Evolutionary conservation across 30 jellyfish, hydroid and myxozoan species (phyloP), one percentile per base, ranked within the genome.

Genomic region (Aurelia sp.): DNA sequence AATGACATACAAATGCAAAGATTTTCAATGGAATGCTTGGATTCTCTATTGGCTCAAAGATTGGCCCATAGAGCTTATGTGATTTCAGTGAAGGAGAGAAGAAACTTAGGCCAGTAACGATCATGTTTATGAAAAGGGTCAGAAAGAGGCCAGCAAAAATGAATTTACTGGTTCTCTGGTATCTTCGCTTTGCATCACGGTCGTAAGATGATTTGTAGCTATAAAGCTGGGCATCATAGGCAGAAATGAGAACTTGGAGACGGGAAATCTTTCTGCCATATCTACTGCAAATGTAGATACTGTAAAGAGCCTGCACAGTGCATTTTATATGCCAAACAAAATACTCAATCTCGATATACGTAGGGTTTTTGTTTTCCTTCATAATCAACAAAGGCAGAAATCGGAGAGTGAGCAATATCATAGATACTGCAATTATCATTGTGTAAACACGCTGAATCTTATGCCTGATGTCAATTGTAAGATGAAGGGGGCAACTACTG

Each of bases 231-330:
- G 21, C 44, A 44, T 82, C 92, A 64, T 53, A 82, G 51, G 35
- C 92, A 27, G 77, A 50, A 13, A 82, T 72, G 40, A 82, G 86
- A 2, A 19, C 9, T 22, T 82, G 92, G n/a, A 82, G 67, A 18
- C 92, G 85, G 58, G 92, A 82, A 19, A 82, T 63, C 59, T 82
- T 57, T 22, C 92, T 57, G 13, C 80, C 80, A 63, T 82, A 68
- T 18, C 92, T 74, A 24, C 38, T 3, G 77, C 92, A 72, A 18
- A 82, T 82, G 71, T 22, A 82, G 78, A 82, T 70, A 55, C 92
- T 66, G 74, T 24, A 82, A 22, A 82, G 47, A 15, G 67, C 86
- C 60, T 82, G 92, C 24, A 82, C 50, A 47, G 80, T 64, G 62
- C 86, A 82, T 22, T 82, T 82, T 41, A 40, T 19, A 41, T 51